phyloP scores from a whole-genome alignment of 2,888 invertebrate genomes.

The Andrena flavipes region DNA sequence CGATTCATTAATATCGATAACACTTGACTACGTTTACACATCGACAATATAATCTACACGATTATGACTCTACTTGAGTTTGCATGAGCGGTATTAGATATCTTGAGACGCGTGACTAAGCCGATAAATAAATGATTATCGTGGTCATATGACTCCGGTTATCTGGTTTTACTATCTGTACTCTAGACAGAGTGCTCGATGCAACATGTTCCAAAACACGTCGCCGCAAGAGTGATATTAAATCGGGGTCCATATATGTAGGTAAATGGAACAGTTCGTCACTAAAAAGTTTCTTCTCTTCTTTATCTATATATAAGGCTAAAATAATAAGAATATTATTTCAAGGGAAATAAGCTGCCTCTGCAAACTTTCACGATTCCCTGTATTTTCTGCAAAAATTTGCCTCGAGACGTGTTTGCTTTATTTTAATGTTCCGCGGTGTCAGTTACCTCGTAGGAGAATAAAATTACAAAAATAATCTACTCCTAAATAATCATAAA shows the following conservation, averaged over 20 bases:
- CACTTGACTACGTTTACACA: slow-evolving; percentile 11
- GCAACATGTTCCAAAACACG: background rate
- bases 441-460: slow-evolving; percentile 4
- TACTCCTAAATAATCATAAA: background rate
- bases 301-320: background rate
- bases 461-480: slow-evolving; percentile 18
- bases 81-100: slow-evolving; percentile 12
- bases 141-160: slow-evolving; percentile 47
- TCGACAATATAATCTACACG: slow-evolving; percentile 8
- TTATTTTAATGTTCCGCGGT: slow-evolving; percentile 1
- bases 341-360: background rate
- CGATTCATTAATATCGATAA: background rate
- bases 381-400: background rate
- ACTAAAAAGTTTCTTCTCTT: background rate
- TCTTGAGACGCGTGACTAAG: slow-evolving; percentile 2
- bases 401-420: background rate
- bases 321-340: background rate
- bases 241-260: no score
- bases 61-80: slow-evolving; percentile 33
- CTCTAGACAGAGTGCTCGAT: background rate
- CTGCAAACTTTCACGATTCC: background rate
- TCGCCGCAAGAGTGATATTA: background rate
- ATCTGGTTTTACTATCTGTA: slow-evolving; percentile 34
- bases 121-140: slow-evolving; percentile 48
- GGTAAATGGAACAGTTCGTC: background rate